A percentile compares a stretch with the other conserved stretches of the same genome.
phyloP scores from a whole-genome alignment of 2,797 vertebrate species.

The Alcedo quadribrachys region DNA sequence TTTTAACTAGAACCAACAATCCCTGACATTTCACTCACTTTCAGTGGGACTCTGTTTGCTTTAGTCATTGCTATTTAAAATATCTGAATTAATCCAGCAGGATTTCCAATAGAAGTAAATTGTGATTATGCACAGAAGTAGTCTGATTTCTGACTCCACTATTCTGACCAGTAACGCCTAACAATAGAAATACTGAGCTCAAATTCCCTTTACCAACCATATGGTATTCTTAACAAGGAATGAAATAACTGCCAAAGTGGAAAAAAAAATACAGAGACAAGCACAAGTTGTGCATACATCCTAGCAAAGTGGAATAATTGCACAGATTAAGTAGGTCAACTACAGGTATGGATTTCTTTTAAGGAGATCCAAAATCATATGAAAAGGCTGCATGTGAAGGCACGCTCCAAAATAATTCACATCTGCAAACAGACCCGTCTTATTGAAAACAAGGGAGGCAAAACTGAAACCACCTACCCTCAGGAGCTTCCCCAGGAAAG shows the following conservation, averaged over 20 bases:
- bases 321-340: slow-evolving; percentile 46
- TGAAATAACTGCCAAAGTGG: neutral
- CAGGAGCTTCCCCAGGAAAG: slow-evolving; percentile 38
- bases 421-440: neutral
- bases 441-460: slow-evolving; percentile 20
- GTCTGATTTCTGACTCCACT: neutral
- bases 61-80: neutral
- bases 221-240: neutral
- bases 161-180: neutral
- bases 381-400: slow-evolving; percentile 41
- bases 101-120: neutral
- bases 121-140: neutral
- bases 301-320: slow-evolving; percentile 36
- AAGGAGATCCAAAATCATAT: slow-evolving; percentile 35
- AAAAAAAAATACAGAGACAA: neutral
- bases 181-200: neutral
- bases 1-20: neutral
- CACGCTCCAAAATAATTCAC: neutral
- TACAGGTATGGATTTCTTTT: slow-evolving; percentile 43
- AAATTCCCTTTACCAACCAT: neutral
- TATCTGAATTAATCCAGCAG: neutral
- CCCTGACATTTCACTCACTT: neutral
- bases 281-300: slow-evolving; percentile 26
- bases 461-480: slow-evolving; percentile 61
- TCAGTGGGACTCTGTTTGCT: neutral